Conservation (phyloP, 2,113 vertebrate genomes). For the Mormoops blainvillei region DNA sequence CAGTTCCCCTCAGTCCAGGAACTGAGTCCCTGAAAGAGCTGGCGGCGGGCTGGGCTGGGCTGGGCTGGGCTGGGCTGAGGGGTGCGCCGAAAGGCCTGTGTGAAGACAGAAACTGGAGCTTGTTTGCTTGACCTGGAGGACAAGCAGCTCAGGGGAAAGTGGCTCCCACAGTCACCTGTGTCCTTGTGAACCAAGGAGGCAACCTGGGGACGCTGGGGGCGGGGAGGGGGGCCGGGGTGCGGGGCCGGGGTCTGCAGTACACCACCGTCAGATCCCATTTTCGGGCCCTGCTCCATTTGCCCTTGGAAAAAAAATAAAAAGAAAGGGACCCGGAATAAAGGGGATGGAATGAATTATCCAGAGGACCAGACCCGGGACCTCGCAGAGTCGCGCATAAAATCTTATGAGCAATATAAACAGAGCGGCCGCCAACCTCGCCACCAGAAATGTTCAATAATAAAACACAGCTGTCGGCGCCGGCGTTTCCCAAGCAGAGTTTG, state of each 20-base stretch:
- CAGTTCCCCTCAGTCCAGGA: background rate
- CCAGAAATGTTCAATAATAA: constrained; percentile 84
- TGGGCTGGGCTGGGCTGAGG: background rate
- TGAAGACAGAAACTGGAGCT: background rate
- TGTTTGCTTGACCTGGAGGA: constrained; percentile 23
- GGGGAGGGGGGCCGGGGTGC: background rate
- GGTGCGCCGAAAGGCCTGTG: background rate
- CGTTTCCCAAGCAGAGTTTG: constrained; percentile 76
- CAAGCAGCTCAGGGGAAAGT: constrained; percentile 14
- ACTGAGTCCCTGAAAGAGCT: background rate
- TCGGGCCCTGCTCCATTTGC: constrained; percentile 58
- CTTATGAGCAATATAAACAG: constrained; percentile 81
- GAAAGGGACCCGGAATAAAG: background rate
- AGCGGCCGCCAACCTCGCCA: constrained; percentile 79
- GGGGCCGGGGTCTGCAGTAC: constrained; percentile 9
- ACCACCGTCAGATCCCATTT: constrained; percentile 14
- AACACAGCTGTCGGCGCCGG: constrained; percentile 82
- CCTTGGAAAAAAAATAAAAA: constrained; percentile 54
- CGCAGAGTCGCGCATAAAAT: constrained; percentile 78
- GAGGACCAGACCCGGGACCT: constrained; percentile 77
- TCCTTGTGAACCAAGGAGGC: background rate
- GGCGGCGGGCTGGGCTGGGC: background rate
- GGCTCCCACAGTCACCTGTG: background rate
- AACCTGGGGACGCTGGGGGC: background rate
- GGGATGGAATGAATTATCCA: constrained; percentile 80